Evolutionary conservation across 2,888 invertebrate species (phyloP).

Genomic region (Dynastes tityus): DNA sequence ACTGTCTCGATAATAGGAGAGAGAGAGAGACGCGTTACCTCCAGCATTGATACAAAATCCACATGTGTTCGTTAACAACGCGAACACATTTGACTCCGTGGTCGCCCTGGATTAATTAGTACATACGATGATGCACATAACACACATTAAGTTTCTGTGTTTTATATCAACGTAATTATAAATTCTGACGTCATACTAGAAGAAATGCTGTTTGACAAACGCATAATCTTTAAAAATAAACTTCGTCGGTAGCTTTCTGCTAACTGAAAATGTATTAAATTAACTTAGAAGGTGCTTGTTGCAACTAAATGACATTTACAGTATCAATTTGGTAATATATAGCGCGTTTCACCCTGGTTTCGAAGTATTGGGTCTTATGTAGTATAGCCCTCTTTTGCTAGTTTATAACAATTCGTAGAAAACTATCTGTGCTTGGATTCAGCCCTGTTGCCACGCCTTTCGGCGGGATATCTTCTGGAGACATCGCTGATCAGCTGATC

Average conservation of each 20-base stretch:
- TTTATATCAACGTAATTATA: constrained; percentile 40
- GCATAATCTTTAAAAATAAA: neutral
- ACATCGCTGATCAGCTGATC: too few species aligned
- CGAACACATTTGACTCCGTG: constrained; percentile 24
- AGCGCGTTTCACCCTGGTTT: too few species aligned
- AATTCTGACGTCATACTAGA: constrained; percentile 5
- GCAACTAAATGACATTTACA: too few species aligned
- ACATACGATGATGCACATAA: constrained; percentile 23
- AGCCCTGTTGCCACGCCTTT: too few species aligned
- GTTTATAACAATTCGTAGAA: too few species aligned
- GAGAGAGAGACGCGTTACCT: constrained; percentile 48
- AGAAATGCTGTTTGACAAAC: neutral
- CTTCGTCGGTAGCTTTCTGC: neutral
- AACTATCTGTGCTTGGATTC: too few species aligned
- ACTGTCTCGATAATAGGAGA: constrained; percentile 19
- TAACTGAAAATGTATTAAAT: too few species aligned
- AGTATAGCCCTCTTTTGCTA: too few species aligned
- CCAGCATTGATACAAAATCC: constrained; percentile 51
- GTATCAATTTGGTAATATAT: too few species aligned
- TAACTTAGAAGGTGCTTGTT: too few species aligned
- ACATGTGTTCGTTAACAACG: constrained; percentile 33
- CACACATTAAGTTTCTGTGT: constrained; percentile 31
- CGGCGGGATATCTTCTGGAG: too few species aligned
- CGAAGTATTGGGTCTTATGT: too few species aligned
- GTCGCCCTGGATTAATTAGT: constrained; percentile 31